These are phyloP conservation scores for Camarhynchus parvulus DNA, from an alignment of 2,113 vertebrate genomes.

Conservation along the genomic window DNA sequence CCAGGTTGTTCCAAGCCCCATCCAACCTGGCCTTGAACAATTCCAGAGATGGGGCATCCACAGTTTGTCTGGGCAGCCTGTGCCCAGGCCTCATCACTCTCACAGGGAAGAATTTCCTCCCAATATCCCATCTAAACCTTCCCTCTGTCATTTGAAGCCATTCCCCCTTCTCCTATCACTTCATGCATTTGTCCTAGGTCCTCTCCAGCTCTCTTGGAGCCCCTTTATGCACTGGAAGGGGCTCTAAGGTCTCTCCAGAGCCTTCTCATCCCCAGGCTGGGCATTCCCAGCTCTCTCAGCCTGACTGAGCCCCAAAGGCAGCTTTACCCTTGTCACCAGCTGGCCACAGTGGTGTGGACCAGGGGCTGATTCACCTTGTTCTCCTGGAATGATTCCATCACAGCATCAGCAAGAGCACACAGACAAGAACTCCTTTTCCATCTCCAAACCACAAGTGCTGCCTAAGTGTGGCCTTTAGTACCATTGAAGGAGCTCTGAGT, in stretches of 20 bases:
- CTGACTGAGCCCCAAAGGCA: neutral
- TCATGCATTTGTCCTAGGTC: neutral
- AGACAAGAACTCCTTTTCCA: neutral
- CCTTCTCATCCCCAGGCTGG: neutral
- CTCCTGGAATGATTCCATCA: fast-evolving
- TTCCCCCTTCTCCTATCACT: neutral
- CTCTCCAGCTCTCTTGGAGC: neutral
- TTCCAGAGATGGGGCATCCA: neutral
- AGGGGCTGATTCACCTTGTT: neutral
- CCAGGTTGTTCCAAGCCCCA: fast-evolving
- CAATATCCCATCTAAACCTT: neutral
- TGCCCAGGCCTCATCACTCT: neutral
- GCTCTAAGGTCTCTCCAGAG: neutral
- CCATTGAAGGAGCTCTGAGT: neutral
- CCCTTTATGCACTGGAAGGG: neutral
- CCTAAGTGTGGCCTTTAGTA: neutral
- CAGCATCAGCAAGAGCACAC: neutral
- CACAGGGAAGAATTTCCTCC: neutral
- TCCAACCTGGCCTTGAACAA: neutral
- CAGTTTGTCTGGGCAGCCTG: neutral
- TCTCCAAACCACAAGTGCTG: neutral
- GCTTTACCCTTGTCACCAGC: neutral
- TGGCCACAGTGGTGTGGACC: neutral
- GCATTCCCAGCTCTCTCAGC: neutral
- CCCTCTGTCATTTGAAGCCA: neutral